Percentiles rank a stretch among this genome's conserved stretches.
Evolutionary conservation across 2,888 invertebrate genomes (phyloP).

Genomic region (Cetonia aurata): DNA sequence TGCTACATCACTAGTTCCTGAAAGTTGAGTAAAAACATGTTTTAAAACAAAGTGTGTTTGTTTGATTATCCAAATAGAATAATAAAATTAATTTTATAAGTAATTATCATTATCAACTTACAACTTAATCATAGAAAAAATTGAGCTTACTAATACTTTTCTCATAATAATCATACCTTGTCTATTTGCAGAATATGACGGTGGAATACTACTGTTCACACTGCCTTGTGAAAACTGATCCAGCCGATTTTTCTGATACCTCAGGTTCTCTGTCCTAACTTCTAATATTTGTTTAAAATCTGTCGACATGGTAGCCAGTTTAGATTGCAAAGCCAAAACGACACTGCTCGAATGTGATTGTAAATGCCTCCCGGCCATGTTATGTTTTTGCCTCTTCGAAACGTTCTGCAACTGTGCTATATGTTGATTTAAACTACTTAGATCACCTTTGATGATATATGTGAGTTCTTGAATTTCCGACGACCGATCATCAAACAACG

Average conservation of each 20-base stretch:
- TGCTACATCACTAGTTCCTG: slow-evolving; percentile 63
- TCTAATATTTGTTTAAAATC: slow-evolving; percentile 98
- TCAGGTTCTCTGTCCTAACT: slow-evolving; percentile 97
- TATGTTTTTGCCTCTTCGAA: slow-evolving; percentile 78
- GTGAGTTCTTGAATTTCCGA: slow-evolving; percentile 97
- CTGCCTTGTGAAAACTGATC: slow-evolving; percentile 89
- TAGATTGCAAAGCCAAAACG: slow-evolving; percentile 91
- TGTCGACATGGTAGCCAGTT: slow-evolving; percentile 96
- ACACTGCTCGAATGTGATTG: slow-evolving; percentile 94
- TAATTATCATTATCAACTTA: not conserved
- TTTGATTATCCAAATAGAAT: too few species aligned
- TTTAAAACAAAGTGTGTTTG: not conserved
- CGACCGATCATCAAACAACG: slow-evolving; percentile 96
- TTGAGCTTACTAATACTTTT: too few species aligned
- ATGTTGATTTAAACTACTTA: slow-evolving; percentile 95
- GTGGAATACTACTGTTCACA: slow-evolving; percentile 73
- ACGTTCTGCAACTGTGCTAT: slow-evolving; percentile 92
- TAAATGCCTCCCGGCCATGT: slow-evolving; percentile 79
- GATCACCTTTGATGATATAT: slow-evolving; percentile 96
- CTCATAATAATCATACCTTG: slow-evolving; percentile 60
- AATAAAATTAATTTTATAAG: too few species aligned
- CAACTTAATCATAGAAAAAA: not conserved
- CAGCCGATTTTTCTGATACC: slow-evolving; percentile 92
- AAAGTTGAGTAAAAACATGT: slow-evolving; percentile 39
- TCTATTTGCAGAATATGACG: slow-evolving; percentile 70